Evolutionary conservation across 2,888 invertebrate species (phyloP), one percentile per base, ranked within the genome.

Genomic region (Rhaphigaster nebulosa): DNA sequence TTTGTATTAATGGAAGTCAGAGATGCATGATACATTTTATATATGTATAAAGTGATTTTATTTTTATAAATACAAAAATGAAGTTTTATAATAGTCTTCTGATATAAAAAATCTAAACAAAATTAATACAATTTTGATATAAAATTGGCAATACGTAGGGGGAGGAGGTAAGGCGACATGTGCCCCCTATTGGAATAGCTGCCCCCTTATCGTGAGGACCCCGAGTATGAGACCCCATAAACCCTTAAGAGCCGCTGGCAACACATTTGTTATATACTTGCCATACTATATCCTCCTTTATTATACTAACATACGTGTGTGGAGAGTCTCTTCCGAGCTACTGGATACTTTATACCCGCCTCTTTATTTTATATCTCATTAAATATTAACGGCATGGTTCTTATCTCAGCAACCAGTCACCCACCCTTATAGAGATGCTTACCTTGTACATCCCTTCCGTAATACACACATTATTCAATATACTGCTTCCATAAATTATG

Each of bases 281-380:
- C 88, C 65, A 88, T 65, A 54, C 65, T 41, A 34, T 45, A 54
- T 45, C 88, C 34, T 56, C 91, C 91, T 91, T 90, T 91, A 91
- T 91, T 91, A 91, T 91, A 91, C 91, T 91, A 91, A 91, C 91
- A 91, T 91, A 91, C 91, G 91, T 91, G 90, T 90, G 88, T 88
- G 76, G 45, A 65, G 52, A 54, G 60, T 65, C 60, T 88, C 88
- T 60, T 45, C 88, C 88, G 45, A 38, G 34, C 88, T 65, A 3
- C 65, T 56, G 26, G 45, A 45, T 45, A 88, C 38, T 88, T 65
- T 65, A 54, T 60, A 88, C n/a, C 87, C 29, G 8, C 52, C 34
- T 52, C 87, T 38, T 56, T 87, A 87, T 87, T 87, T 87, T 87
- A 87, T 87, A 54, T 56, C 52, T 56, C 87, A 87, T 87, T 87